These are phyloP conservation scores for Heliconius melpomene DNA, from an alignment of 1,140 invertebrate genomes.

Conservation along the genomic window DNA sequence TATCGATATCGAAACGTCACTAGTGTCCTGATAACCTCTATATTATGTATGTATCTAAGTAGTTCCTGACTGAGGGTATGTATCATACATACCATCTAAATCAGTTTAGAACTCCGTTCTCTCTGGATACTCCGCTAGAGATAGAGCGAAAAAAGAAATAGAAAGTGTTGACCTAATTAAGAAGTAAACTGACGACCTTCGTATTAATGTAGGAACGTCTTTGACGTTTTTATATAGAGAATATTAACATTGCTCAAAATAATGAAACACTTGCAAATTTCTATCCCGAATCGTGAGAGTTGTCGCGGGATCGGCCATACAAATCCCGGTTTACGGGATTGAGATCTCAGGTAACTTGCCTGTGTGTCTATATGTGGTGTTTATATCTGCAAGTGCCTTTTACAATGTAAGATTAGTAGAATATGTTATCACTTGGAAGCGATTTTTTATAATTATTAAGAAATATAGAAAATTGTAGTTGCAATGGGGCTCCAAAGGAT, in stretches of 20 bases:
- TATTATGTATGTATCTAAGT: not conserved
- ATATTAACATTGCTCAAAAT: not conserved
- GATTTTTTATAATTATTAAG: not conserved
- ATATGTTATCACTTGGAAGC: not conserved
- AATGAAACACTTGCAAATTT: slow-evolving; percentile 25
- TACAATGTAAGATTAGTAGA: not conserved
- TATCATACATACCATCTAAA: not conserved
- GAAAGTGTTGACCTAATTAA: no score
- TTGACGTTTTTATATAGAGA: not conserved
- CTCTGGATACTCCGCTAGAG: no score
- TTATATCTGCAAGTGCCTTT: slow-evolving; percentile 8
- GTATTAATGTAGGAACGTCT: no score
- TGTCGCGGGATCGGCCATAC: slow-evolving; percentile 29
- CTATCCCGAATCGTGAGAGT: slow-evolving; percentile 34
- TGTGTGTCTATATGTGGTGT: not conserved
- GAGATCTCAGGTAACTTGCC: slow-evolving; percentile 25
- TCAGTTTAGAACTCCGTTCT: no score
- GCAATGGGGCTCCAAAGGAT: no score
- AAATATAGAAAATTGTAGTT: no score
- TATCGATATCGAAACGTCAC: slow-evolving; percentile 48
- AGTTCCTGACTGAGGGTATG: not conserved
- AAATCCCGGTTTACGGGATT: slow-evolving; percentile 37
- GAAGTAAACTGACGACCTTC: no score
- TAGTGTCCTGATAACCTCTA: slow-evolving; percentile 36
- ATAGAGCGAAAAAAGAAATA: not conserved